Base-by-base conservation (phyloP, 1,140 invertebrate species). In the Cyclargus thomasi region DNA sequence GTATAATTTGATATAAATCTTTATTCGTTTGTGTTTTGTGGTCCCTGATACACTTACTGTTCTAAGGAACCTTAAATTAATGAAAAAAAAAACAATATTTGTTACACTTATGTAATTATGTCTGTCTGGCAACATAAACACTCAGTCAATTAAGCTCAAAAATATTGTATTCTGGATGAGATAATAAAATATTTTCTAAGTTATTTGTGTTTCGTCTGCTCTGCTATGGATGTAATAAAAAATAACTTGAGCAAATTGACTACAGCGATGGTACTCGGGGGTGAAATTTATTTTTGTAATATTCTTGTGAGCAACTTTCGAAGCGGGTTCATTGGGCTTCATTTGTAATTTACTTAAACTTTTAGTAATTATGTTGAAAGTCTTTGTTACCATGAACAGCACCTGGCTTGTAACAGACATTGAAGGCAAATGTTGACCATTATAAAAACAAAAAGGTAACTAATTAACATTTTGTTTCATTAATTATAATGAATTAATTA, bases 111-210 rank as follows among this genome's bases (percentile, higher is more conserved):
- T 1, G 2, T 39, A 39, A 39, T 39, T 11, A 39, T 14, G 10
- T 35, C 2, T 47, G 39, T 47, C 39, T 47, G 39, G 39, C 14
- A 47, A 47, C 39, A 7, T 2, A 47, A 47, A 29, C 29, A 29
- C 29, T 29, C 29, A 47, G 39, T 47, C 39, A 47, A 47, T 47
- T 47, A 47, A 14, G 39, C 39, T 47, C 39, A 7, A 47, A 47
- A 47, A 47, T 47, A 47, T 47, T 47, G 39, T 47, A 16, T 47
- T 47, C 39, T 5, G 39, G 6, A 47, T 47, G 14, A 47, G 39
- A 47, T 47, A 47, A 47, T 47, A 14, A 47, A 47, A 47, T 47
- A 47, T 47, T 47, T 47, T 47, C 39, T 47, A 47, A 47, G 39
- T 16, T 47, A 47, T 47, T 47, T 47, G 39, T 47, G 39, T 47